phyloP scores from a whole-genome alignment of 2,797 vertebrate genomes.

The Holocentrus rufus region DNA sequence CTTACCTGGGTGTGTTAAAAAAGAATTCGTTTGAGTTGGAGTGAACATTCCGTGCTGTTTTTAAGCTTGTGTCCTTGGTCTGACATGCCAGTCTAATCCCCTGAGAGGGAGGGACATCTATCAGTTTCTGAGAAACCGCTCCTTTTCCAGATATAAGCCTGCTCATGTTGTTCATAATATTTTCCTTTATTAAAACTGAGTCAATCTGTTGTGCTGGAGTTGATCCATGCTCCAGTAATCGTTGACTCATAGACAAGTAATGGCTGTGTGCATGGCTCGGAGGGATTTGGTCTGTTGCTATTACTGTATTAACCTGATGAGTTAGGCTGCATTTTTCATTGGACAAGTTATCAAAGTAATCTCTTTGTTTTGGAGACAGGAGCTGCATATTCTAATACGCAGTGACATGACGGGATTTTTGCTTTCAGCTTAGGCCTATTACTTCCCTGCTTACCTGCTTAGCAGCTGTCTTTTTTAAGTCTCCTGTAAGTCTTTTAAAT shows the following conservation, averaged over 20 bases:
- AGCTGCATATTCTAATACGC: too few relatives aligned
- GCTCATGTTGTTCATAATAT: conserved; percentile 64
- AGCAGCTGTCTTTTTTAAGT: neutral
- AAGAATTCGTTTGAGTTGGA: neutral
- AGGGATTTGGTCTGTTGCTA: conserved; percentile 1
- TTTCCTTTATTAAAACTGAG: conserved; percentile 67
- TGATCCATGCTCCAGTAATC: conserved; percentile 47
- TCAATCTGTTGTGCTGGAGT: conserved; percentile 31
- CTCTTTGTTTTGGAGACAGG: too few relatives aligned
- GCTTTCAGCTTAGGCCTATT: neutral
- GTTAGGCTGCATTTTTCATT: neutral
- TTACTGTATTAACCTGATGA: conserved; percentile 8
- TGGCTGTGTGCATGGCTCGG: conserved; percentile 9
- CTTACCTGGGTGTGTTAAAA: neutral
- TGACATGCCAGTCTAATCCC: conserved; percentile 9
- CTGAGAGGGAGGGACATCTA: conserved; percentile 34
- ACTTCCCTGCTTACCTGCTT: neutral
- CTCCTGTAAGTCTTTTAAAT: neutral
- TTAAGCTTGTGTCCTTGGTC: conserved; percentile 3
- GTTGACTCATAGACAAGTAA: conserved; percentile 46
- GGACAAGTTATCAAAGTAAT: too few relatives aligned
- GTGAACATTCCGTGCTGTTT: conserved; percentile 1
- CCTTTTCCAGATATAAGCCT: conserved; percentile 45
- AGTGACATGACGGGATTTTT: neutral
- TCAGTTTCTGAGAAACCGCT: conserved; percentile 55